Evolutionary conservation across 1,140 invertebrate species (phyloP), one percentile per base, ranked within the genome.

Genomic region (Mya arenaria): DNA sequence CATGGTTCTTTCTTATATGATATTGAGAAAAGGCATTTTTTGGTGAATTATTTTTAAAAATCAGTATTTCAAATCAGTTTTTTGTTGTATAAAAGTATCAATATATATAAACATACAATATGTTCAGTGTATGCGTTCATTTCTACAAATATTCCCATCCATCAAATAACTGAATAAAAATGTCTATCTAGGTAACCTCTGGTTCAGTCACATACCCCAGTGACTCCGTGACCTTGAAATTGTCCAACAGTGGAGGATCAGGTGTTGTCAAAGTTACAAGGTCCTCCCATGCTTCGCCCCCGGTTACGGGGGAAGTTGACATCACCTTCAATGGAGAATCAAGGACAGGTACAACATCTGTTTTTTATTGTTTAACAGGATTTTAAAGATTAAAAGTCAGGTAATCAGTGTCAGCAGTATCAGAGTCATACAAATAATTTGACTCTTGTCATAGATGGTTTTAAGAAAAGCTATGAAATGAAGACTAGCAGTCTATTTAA

Each of bases 271-370:
- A 0, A 1, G 62, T 78, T 0, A 34, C 39, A 34, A 66, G 74
- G 41, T 63, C 74, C 0, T 37, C 37, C 0, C 36, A 60, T 10
- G 88, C 88, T 15, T 86, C 87, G 6, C 79, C 78, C 23, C 86
- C 87, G 4, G 77, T 89, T n/a, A 79, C 32, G 2, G 88, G 87
- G 0, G 39, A 68, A 15, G 84, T 89, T 78, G 77, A 55, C 23
- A 62, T 89, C 15, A 63, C 83, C n/a, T 88, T 83, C 56, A 73
- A 86, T 2, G 85, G 84, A 15, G 32, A 84, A 32, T 72, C 72
- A 8, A 85, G 72, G 25, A 71, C 41, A 55, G 83, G 88, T 85
- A 87, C 15, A 8, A n/a, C n/a, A 44, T n/a, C 19, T 36, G 30
- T n/a, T 37, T 23, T n/a, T 10, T 8, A 68, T 68, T 39, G 44